Base-by-base conservation (phyloP, 2,888 invertebrate species). In the Synergus laeviventris region DNA sequence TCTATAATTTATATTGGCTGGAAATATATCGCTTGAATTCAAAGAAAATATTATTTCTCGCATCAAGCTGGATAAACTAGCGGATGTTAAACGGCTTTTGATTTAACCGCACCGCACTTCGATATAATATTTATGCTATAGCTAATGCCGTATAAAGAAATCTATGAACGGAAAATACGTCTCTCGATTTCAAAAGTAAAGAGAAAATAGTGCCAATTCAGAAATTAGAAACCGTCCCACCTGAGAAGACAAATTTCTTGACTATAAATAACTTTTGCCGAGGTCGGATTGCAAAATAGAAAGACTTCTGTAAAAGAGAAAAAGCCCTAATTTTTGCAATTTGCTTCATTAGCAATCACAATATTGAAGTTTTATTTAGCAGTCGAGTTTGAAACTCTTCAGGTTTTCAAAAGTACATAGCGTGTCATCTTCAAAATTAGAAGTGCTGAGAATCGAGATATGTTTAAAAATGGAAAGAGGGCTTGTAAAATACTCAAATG, bases 41-140 rank as follows among this genome's bases (percentile, higher is more conserved):
- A 74, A 79, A 75, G 78, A 78, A 86, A 86, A 86, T 86, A 86
- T 86, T 86, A 85, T 86, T 85, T 83, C 82, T 83, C 82, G 78
- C 78, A 81, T 82, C 84, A 76, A 59, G 78, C 77, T 81, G 73
- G 70, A 81, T 79, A 79, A 81, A 75, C 45, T 49, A n/a, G 18
- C 73, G 75, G 74, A 81, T 81, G 74, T 64, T 60, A 80, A 80
- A 73, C 74, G 74, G 79, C 79, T 75, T 79, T 81, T 76, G 66
- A 79, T 38, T 60, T 49, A 59, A 76, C 77, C 79, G 61, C 76
- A 76, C 77, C 79, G 61, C 76, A 77, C 61, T 80, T 80, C 75
- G 74, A 83, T 81, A 77, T 77, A 82, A 83, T 81, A 83, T 84
- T 84, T 84, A 83, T 77, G 73, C 76, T 64, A n/a, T n/a, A 21